Evolutionary conservation across 53 echinoderm and acorn worm genomes (phyloP).

Genomic region (Echinometra lucunter): DNA sequence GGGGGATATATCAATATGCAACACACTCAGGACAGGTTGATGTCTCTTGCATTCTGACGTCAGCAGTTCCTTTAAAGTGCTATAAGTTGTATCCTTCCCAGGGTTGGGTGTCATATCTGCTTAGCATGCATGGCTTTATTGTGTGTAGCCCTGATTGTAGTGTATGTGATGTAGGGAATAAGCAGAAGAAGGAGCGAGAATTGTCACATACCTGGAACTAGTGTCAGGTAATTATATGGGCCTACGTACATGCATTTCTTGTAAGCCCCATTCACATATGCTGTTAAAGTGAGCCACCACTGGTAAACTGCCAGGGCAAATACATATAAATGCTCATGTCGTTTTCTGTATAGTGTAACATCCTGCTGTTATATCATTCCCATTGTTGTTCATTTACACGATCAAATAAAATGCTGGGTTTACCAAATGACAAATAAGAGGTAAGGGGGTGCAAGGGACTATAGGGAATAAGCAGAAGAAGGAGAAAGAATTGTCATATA

Average conservation of each 20-base stretch:
- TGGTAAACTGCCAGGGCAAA: too few relatives aligned
- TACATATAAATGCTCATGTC: too few relatives aligned
- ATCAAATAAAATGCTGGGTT: too few relatives aligned
- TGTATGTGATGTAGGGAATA: neutral
- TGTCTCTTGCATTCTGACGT: neutral
- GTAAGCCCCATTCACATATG: too few relatives aligned
- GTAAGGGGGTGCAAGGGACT: too few relatives aligned
- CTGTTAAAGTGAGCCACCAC: too few relatives aligned
- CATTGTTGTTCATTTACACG: too few relatives aligned
- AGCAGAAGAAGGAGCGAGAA: neutral
- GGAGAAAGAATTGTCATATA: conserved; percentile 25
- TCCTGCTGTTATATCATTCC: too few relatives aligned
- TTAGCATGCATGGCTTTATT: conserved; percentile 41
- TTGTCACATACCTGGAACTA: conserved; percentile 10
- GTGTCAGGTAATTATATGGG: neutral
- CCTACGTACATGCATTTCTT: neutral
- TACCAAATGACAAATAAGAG: too few relatives aligned
- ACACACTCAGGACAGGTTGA: neutral
- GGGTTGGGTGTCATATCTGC: conserved; percentile 23
- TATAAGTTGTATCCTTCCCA: neutral
- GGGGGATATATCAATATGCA: neutral
- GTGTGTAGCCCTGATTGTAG: conserved; percentile 13
- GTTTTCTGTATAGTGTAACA: too few relatives aligned
- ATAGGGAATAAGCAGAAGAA: neutral
- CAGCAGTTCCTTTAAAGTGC: neutral